Evolutionary conservation across 2,797 vertebrate genomes (phyloP).

Genomic region (Chelon labrosus): DNA sequence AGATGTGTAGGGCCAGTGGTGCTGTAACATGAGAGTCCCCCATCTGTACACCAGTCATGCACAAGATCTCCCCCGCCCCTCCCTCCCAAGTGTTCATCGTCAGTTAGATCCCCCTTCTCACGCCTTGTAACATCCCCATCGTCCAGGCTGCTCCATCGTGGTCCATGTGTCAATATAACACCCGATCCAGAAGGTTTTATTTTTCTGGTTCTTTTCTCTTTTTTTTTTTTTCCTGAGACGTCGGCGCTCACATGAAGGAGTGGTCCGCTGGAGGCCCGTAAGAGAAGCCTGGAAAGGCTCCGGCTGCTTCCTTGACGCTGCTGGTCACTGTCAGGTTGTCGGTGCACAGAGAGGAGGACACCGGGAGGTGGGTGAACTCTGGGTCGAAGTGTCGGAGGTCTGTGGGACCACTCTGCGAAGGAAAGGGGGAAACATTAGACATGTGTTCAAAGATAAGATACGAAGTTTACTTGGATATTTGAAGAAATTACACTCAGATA

Average conservation of each 20-base stretch:
- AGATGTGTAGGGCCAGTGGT: slow-evolving; percentile 37
- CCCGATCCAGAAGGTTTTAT: slow-evolving; percentile 1
- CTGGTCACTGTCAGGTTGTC: slow-evolving; percentile 79
- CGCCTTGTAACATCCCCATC: slow-evolving; percentile 3
- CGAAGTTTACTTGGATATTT: too few relatives aligned
- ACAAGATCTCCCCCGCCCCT: slow-evolving; percentile 19
- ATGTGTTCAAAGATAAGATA: not conserved
- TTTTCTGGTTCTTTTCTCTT: too few relatives aligned
- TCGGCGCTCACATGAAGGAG: slow-evolving; percentile 76
- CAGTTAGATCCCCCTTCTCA: slow-evolving; percentile 34
- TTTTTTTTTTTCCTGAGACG: not conserved
- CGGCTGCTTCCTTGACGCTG: slow-evolving; percentile 85
- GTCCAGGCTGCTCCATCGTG: slow-evolving; percentile 8
- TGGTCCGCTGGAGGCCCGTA: slow-evolving; percentile 80
- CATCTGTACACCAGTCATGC: slow-evolving; percentile 50
- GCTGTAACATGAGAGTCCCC: slow-evolving; percentile 43
- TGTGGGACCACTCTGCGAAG: slow-evolving; percentile 82
- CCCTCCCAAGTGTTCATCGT: slow-evolving; percentile 17
- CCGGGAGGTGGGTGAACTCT: slow-evolving; percentile 87
- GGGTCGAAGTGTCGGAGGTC: slow-evolving; percentile 88
- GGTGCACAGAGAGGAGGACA: slow-evolving; percentile 82
- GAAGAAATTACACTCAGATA: not conserved
- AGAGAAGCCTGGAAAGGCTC: slow-evolving; percentile 87
- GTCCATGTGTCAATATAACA: slow-evolving; percentile 40
- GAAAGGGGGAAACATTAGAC: not conserved